Percentiles rank a stretch among this genome's conserved stretches.
phyloP scores from a whole-genome alignment of 2,797 vertebrate species.

The Nothura maculosa region DNA sequence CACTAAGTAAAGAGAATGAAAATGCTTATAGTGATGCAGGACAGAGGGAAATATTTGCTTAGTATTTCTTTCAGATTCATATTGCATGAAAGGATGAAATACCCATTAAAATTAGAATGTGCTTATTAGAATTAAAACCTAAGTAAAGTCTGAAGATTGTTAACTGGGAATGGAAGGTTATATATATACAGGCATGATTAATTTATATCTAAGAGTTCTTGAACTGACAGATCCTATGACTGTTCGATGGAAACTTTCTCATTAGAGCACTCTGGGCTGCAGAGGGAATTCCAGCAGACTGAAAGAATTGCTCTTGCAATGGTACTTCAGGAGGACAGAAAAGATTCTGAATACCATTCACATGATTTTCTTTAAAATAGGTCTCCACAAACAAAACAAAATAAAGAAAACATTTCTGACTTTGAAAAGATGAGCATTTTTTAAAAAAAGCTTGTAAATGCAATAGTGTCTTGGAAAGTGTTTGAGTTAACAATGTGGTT shows the following conservation, averaged over 20 bases:
- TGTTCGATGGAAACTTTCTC: neutral
- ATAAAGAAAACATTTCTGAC: neutral
- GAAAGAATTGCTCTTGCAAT: neutral
- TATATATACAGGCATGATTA: constrained; percentile 1
- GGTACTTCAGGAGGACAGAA: neutral
- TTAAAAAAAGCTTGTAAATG: neutral
- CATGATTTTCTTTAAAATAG: neutral
- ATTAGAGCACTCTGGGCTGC: neutral
- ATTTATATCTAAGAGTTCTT: neutral
- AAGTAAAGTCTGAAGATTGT: neutral
- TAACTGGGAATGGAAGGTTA: neutral
- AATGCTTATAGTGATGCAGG: neutral
- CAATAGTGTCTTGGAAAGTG: neutral
- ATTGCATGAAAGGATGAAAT: neutral
- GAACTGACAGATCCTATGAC: neutral
- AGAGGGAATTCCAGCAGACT: neutral
- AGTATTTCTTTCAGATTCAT: neutral
- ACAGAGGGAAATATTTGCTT: neutral
- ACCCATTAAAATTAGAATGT: neutral
- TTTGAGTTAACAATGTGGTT: neutral
- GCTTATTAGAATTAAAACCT: neutral
- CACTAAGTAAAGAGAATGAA: neutral
- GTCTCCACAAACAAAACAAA: neutral
- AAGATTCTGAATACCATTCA: neutral
- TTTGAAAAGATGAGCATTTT: neutral